Percentiles rank a stretch among this genome's conserved stretches.
These are phyloP conservation scores for Crocidura indochinensis DNA, from an alignment of 2,797 vertebrate genomes.

Conservation along the genomic window DNA sequence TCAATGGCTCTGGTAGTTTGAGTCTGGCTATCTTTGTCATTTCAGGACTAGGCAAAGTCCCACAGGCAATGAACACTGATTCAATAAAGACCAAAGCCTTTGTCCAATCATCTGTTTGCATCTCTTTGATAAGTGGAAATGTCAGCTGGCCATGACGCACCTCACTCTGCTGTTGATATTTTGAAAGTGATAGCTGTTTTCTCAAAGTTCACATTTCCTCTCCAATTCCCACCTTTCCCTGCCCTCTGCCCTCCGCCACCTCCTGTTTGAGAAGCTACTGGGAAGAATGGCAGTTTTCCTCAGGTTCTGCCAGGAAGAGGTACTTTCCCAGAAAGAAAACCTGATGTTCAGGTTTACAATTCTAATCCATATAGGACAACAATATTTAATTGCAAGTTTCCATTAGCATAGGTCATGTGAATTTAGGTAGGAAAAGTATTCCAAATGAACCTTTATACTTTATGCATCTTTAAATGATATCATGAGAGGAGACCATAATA, in stretches of 20 bases:
- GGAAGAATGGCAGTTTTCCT: conserved; percentile 60
- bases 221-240: neutral
- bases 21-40: conserved; percentile 67
- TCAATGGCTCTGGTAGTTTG: conserved; percentile 19
- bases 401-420: neutral
- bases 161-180: conserved; percentile 77
- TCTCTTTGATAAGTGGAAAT: conserved; percentile 79
- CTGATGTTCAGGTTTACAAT: neutral
- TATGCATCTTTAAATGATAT: neutral
- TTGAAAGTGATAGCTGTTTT: conserved; percentile 78
- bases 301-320: conserved; percentile 26
- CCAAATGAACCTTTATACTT: conserved; percentile 9
- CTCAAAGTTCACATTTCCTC: conserved; percentile 63
- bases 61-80: conserved; percentile 71
- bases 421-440: conserved; percentile 13
- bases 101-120: conserved; percentile 62
- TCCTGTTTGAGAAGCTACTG: conserved; percentile 26
- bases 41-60: conserved; percentile 65
- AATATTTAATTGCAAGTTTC: neutral
- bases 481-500: neutral
- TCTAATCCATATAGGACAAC: conserved; percentile 5
- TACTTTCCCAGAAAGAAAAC: conserved; percentile 14
- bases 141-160: conserved; percentile 71
- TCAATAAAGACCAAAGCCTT: conserved; percentile 62
- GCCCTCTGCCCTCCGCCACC: neutral